phyloP scores from a whole-genome alignment of 2,113 vertebrate species.

The Aythya baeri region DNA sequence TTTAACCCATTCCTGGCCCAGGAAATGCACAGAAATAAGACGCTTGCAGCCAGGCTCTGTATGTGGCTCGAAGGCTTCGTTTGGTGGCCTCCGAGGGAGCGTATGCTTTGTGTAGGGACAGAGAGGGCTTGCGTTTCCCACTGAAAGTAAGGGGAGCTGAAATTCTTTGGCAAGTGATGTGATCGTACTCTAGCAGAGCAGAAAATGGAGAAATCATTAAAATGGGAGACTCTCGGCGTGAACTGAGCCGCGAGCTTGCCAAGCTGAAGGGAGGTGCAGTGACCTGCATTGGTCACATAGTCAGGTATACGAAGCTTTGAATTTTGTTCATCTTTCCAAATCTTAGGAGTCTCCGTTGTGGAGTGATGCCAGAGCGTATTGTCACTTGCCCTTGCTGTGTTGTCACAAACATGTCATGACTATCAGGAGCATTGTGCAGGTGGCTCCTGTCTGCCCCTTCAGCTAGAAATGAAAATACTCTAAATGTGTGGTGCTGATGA shows the following conservation, averaged over 20 bases:
- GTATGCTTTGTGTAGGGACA: background rate
- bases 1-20: conserved; percentile 39
- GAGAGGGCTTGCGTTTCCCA: background rate
- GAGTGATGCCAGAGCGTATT: background rate
- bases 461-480: background rate
- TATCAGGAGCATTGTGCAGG: background rate
- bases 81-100: background rate
- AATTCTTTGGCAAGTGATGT: background rate
- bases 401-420: background rate
- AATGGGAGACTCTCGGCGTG: background rate
- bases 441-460: conserved; percentile 18
- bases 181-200: background rate
- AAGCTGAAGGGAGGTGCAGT: background rate
- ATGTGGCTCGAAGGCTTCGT: background rate
- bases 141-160: background rate
- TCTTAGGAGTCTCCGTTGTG: background rate
- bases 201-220: background rate
- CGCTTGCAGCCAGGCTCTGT: background rate
- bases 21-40: background rate
- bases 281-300: background rate
- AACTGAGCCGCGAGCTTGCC: background rate
- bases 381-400: background rate
- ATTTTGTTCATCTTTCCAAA: background rate
- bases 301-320: background rate
- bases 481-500: background rate